phyloP scores from a whole-genome alignment of 2,888 invertebrate species.

The Coremacera marginata region DNA sequence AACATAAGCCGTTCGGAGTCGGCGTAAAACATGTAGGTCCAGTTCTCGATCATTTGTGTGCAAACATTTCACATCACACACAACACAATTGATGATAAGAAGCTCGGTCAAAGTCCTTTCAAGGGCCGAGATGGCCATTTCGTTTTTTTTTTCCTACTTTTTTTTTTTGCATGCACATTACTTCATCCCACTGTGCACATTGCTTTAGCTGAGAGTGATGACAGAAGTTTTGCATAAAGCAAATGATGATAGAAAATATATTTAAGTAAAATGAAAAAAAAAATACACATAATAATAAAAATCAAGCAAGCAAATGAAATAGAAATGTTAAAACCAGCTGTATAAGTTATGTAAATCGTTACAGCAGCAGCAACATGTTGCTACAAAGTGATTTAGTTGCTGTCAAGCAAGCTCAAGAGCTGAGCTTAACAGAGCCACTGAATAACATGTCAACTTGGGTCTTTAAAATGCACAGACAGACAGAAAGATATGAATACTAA shows the following conservation, averaged over 20 bases:
- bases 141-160: too few species aligned
- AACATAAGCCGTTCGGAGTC: too few species aligned
- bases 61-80: too few species aligned
- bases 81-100: too few species aligned
- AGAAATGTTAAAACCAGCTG: not conserved
- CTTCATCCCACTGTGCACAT: not conserved
- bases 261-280: not conserved
- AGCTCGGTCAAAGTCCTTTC: too few species aligned
- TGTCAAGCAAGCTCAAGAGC: constrained; percentile 17
- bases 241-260: constrained; percentile 7
- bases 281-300: not conserved
- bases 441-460: constrained; percentile 26
- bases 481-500: not conserved
- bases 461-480: not conserved
- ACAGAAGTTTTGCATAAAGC: constrained; percentile 11
- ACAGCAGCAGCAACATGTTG: constrained; percentile 31
- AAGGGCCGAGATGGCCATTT: too few species aligned
- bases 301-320: constrained; percentile 7
- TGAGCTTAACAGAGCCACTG: constrained; percentile 18
- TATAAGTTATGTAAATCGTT: not conserved
- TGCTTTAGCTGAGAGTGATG: constrained; percentile 7
- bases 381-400: constrained; percentile 24
- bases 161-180: too few species aligned
- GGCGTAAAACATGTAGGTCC: too few species aligned
- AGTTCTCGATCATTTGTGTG: too few species aligned